Evolutionary conservation across 2,888 invertebrate species (phyloP), one percentile per base, ranked within the genome.

Genomic region (Nomada ferruginata): DNA sequence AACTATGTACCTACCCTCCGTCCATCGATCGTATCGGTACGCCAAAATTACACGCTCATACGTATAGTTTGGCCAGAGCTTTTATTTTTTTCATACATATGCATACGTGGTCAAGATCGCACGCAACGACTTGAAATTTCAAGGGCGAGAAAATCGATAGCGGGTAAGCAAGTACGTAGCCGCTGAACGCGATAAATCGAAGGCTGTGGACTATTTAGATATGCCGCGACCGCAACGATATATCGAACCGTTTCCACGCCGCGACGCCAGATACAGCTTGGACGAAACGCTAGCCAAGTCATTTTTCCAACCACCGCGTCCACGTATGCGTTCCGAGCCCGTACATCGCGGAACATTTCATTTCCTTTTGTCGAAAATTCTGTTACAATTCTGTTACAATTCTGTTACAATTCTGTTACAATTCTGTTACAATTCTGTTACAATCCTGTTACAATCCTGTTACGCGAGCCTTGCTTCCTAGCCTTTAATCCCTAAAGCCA

Each of bases 171-270:
- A 88, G 83, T 84, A 36, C 36, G 36, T 36, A 87, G 84, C 75
- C 79, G 66, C 63, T 82, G 80, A 80, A 86, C 83, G 79, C 76
- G 88, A 88, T 88, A 87, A 88, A 88, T 86, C 85, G 82, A 88
- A 84, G 74, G 79, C 80, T 82, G 68, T 76, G 79, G 68, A 83
- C 86, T 82, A 84, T 87, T 87, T 87, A 84, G 87, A 87, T 84
- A 82, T 70, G 70, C 71, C 60, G 74, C 69, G 44, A 79, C 71
- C 64, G 74, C 72, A 44, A 79, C 82, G 72, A 77, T 74, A 82
- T 61, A 82, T 68, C 70, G 55, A 74, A 20, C 44, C 50, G 44
- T 66, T 47, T 36, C 36, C 36, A 36, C 36, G 69, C 60, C 61
- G 60, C 81, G 55, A 73, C 63, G 29, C 44, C 53, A 72, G 65